Evolutionary conservation across 2,888 invertebrate genomes (phyloP).

Genomic region (Dicyrtomina minuta): DNA sequence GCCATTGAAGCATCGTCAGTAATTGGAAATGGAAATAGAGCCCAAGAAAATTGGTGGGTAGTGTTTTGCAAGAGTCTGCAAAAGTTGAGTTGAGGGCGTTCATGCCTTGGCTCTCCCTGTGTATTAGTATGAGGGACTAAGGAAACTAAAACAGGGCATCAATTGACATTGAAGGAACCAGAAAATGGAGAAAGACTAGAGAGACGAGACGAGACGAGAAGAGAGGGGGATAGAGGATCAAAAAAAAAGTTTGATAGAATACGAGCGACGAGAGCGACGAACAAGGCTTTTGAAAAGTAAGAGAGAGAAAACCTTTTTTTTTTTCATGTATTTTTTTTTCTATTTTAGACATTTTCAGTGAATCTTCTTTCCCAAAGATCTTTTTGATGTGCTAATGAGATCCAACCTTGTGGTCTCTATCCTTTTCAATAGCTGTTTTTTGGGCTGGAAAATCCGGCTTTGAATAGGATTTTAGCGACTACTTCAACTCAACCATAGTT

Average conservation of each 20-base stretch:
- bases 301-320: neutral
- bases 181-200: neutral
- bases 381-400: slow-evolving; percentile 25
- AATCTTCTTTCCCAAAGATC: slow-evolving; percentile 17
- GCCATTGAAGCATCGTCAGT: too few species aligned
- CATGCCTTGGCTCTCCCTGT: neutral
- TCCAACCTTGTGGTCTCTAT: slow-evolving; percentile 2
- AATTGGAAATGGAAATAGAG: too few species aligned
- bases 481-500: neutral
- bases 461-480: slow-evolving; percentile 12
- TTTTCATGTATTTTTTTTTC: neutral
- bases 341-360: slow-evolving; percentile 24
- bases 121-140: slow-evolving; percentile 2
- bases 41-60: too few species aligned
- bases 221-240: neutral
- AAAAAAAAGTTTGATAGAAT: slow-evolving; percentile 1
- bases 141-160: neutral
- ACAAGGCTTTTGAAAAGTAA: slow-evolving; percentile 8
- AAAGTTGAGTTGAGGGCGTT: neutral
- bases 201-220: too few species aligned
- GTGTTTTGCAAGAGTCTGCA: neutral
- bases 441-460: slow-evolving; percentile 11
- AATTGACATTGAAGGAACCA: slow-evolving; percentile 5
- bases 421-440: slow-evolving; percentile 9
- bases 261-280: neutral